A percentile compares a stretch with the other conserved stretches of the same genome.
Conservation (phyloP, 2,888 invertebrate genomes). For the Dryobota labecula region DNA sequence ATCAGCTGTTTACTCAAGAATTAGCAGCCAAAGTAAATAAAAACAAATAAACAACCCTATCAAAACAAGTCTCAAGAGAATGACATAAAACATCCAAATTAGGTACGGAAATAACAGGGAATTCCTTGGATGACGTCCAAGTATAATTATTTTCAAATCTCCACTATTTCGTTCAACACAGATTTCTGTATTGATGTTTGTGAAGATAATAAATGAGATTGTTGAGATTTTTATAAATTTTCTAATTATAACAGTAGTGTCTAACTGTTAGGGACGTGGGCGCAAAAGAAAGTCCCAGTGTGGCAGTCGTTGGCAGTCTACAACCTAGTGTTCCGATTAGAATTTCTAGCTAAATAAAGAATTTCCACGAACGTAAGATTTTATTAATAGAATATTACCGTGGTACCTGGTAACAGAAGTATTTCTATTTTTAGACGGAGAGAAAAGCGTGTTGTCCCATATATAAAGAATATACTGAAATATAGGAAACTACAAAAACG, state of each 20-base stretch:
- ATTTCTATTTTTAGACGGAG: background rate
- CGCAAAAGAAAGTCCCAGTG: no score
- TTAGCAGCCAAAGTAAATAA: background rate
- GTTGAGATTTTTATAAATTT: no score
- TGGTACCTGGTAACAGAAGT: background rate
- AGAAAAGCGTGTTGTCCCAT: background rate
- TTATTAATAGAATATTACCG: background rate
- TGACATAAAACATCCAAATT: slow-evolving; percentile 4
- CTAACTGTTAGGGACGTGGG: no score
- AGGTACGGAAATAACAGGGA: background rate
- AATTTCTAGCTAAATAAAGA: slow-evolving; percentile 12
- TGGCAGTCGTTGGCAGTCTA: no score
- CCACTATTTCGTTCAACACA: slow-evolving; percentile 13
- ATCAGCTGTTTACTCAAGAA: background rate
- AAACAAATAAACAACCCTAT: slow-evolving; percentile 14
- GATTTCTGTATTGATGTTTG: no score
- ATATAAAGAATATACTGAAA: background rate
- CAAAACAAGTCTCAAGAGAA: background rate
- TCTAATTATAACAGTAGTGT: no score
- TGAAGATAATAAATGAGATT: no score
- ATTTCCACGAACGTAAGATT: background rate
- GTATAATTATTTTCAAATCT: background rate
- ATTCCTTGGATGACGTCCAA: slow-evolving; percentile 45
- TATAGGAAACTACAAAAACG: background rate
- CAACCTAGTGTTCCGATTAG: no score